Base-by-base conservation (phyloP, 2,797 vertebrate genomes). In the Sebastes steindachneri region DNA sequence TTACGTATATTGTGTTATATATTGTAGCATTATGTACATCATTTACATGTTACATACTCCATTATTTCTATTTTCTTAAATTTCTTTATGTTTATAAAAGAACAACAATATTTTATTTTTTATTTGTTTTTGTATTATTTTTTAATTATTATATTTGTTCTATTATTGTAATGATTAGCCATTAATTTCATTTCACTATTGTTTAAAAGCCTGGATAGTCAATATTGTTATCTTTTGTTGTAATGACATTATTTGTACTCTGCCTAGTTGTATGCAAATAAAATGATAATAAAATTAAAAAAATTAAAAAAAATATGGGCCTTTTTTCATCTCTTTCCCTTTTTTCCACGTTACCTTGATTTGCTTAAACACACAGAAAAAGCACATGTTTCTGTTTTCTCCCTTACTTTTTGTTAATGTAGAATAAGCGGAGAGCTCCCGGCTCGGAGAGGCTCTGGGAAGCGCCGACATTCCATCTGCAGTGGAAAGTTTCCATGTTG, bases 401-500 rank as follows among this genome's bases (percentile, higher is more conserved):
- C 25, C 10, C 83, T 85, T 79, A 93, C 92, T 75, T 82, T 92
- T 94, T 96, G 71, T 85, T 90, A 79, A 93, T 95, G 83, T 91
- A 99, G 92, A 98, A 97, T 1, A 99, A 88, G 28, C 96, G 95
- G 15, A 97, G 80, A 6, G 92, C 91, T 84, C 95, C 94, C 1
- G 94, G 95, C 75, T 90, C 79, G 1, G 95, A 96, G 35, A 95
- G 75, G 72, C 95, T 94, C 58, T 93, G 93, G 84, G 91, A 92
- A 37, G 91, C 79, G 63, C 95, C 96, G 0, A 92, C 90, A 73
- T 93, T 96, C 98, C 98, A 99, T 84, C 95, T 95, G 92, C 98
- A 99, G 26, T 82, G 95, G 89, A 99, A 98, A 3, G 97, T 98
- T 89, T 97, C 96, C 94, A 97, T 95, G 91, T 98, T 96, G 81